Percentiles rank a stretch among this genome's conserved stretches.
Evolutionary conservation across 2,797 vertebrate species (phyloP).

Genomic region (Buceros bicornis): DNA sequence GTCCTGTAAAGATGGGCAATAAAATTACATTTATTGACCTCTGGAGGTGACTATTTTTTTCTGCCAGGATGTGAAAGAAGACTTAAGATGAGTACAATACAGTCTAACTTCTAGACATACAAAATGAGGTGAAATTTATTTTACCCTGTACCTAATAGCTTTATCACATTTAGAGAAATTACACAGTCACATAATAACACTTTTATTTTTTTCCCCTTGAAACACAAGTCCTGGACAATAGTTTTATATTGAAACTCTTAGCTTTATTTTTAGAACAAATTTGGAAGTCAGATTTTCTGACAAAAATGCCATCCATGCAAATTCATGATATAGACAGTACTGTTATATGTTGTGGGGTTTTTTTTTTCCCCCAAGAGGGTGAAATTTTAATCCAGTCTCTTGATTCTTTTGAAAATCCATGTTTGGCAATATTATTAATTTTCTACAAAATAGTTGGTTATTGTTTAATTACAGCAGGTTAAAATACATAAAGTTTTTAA

Average conservation of each 20-base stretch:
- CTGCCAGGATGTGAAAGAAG: neutral
- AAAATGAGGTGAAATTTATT: neutral
- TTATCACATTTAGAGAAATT: neutral
- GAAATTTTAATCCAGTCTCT: neutral
- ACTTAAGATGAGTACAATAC: neutral
- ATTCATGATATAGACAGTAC: neutral
- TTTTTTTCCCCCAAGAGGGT: neutral
- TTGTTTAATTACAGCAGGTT: neutral
- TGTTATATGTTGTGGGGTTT: rapidly evolving
- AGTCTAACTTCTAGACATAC: neutral
- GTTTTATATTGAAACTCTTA: neutral
- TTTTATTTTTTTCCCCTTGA: neutral
- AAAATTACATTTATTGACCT: neutral
- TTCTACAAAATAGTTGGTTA: neutral
- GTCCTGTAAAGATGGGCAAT: neutral
- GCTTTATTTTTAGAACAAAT: neutral
- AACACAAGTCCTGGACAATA: neutral
- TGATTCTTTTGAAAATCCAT: neutral
- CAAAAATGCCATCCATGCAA: rapidly evolving
- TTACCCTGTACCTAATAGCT: neutral
- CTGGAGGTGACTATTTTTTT: neutral
- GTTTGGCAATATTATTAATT: neutral
- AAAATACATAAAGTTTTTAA: neutral
- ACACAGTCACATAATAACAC: rapidly evolving
- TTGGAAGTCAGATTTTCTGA: neutral